phyloP scores from a whole-genome alignment of 2,797 vertebrate species.

The Steatocranus sp. region DNA sequence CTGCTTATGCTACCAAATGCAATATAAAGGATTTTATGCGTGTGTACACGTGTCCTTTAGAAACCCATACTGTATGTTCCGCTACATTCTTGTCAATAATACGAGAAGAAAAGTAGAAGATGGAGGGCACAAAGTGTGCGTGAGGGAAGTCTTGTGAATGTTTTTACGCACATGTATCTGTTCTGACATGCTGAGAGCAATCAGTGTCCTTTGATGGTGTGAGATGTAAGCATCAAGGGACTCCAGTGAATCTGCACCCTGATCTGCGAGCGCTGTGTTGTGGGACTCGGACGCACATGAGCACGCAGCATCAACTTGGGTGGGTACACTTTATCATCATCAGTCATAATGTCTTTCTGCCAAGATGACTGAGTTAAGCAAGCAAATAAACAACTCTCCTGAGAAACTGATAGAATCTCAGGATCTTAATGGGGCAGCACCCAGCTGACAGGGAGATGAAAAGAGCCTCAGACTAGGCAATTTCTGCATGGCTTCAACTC shows the following conservation, averaged over 20 bases:
- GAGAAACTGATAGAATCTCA: conserved; percentile 48
- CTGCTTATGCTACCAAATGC: background rate
- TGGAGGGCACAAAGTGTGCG: background rate
- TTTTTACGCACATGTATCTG: conserved; percentile 21
- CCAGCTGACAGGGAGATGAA: conserved; percentile 63
- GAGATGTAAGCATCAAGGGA: conserved; percentile 48
- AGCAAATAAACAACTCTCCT: conserved; percentile 63
- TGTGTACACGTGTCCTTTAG: background rate
- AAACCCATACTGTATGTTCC: background rate
- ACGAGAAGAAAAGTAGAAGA: background rate
- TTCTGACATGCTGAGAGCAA: conserved; percentile 53
- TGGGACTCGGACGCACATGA: conserved; percentile 24
- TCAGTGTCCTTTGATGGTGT: conserved; percentile 60
- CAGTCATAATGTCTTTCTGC: conserved; percentile 35
- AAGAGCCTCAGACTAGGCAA: conserved; percentile 11
- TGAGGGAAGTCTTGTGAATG: conserved; percentile 5
- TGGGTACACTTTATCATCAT: conserved; percentile 65
- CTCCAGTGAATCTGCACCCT: conserved; percentile 31
- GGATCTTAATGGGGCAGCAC: conserved; percentile 34
- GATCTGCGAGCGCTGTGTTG: conserved; percentile 46
- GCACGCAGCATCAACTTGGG: conserved; percentile 58
- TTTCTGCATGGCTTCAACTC: conserved; percentile 52
- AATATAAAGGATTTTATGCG: background rate
- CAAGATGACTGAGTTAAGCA: conserved; percentile 44
- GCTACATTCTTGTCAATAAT: conserved; percentile 13